phyloP scores from a whole-genome alignment of 1,140 invertebrate genomes.

The Trinorchestia longiramus region DNA sequence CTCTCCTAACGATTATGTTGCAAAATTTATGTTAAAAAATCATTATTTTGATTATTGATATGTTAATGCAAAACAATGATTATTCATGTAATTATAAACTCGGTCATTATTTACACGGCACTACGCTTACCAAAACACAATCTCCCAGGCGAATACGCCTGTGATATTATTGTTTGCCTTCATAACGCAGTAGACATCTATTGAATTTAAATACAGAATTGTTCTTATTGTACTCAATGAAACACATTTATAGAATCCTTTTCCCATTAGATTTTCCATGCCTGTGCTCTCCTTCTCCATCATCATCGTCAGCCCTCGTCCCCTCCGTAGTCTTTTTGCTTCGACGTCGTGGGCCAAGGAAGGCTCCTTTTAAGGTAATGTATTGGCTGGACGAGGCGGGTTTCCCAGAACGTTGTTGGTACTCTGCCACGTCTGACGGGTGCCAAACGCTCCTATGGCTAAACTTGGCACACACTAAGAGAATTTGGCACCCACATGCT shows the following conservation, averaged over 20 bases:
- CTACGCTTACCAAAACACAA: too few species aligned
- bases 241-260: neutral
- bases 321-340: neutral
- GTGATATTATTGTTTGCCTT: too few species aligned
- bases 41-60: too few species aligned
- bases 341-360: neutral
- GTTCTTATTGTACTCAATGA: neutral
- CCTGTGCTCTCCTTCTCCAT: neutral
- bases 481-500: slow-evolving; percentile 16
- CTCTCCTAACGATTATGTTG: too few species aligned
- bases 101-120: too few species aligned
- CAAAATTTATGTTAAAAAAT: too few species aligned
- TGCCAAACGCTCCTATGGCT: slow-evolving; percentile 15
- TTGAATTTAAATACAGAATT: too few species aligned
- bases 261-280: neutral
- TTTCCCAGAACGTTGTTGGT: slow-evolving; percentile 2
- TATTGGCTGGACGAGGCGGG: slow-evolving; percentile 17
- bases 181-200: too few species aligned
- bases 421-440: slow-evolving; percentile 2
- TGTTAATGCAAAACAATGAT: too few species aligned
- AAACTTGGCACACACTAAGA: slow-evolving; percentile 21
- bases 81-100: too few species aligned
- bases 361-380: slow-evolving; percentile 3
- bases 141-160: too few species aligned
- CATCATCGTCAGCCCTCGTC: neutral